Base-by-base conservation (phyloP, 2,797 vertebrate genomes). In the Dallia pectoralis region DNA sequence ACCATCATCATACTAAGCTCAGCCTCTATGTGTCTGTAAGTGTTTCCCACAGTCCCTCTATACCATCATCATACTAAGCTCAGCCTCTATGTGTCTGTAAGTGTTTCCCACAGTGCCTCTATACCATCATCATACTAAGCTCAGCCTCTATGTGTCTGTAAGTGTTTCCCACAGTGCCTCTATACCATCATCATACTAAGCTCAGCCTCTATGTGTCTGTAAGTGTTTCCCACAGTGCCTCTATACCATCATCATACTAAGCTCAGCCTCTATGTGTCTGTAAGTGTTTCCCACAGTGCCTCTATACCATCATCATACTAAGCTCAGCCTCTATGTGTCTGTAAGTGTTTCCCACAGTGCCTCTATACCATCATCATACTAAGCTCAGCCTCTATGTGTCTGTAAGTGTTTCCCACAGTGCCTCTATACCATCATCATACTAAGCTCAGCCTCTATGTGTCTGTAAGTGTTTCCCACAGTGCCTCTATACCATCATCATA, bases 1-100 rank as follows among this genome's bases (percentile, higher is more conserved):
- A 25, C 22, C 81, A 86, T 85, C 83, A 80, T 85, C 83, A 79
- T 61, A 79, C 56, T 81, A 82, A 85, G 84, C 85, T 85, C 80
- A 79, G 22, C 53, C 80, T 81, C 78, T 30, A n/a, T n/a, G n/a
- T n/a, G n/a, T n/a, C n/a, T n/a, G n/a, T n/a, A n/a, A n/a, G 25
- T 29, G 19, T 30, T 25, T 16, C 47, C 49, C 44, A 51, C 27
- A 61, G 63, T 33, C 61, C 78, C 79, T 70, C 70, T 56, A 1
- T 18, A 25, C 22, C 81, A 86, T 85, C 83, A 80, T 85, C 83
- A 79, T 61, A 79, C 56, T 81, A 82, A 85, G 84, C 85, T 85
- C 80, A 79, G 22, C 53, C 80, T 81, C 78, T 30, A n/a, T n/a
- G n/a, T n/a, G n/a, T n/a, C n/a, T n/a, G n/a, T n/a, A n/a, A n/a